A percentile compares a stretch with the other conserved stretches of the same genome.
Evolutionary conservation across 2,797 vertebrate genomes (phyloP).

Genomic region (Acanthornis magna): DNA sequence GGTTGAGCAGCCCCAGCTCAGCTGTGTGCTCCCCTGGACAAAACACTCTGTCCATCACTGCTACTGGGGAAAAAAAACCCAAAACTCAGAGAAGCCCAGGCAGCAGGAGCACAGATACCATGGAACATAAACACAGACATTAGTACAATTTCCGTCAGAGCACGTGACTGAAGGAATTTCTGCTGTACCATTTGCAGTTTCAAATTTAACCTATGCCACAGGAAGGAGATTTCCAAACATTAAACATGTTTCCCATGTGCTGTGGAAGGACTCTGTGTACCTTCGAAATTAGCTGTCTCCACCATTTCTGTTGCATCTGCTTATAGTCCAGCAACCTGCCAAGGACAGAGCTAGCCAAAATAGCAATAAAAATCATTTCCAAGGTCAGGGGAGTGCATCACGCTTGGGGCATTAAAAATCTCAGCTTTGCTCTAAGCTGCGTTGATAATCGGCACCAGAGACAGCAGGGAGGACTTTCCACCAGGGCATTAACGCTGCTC

Average conservation of each 20-base stretch:
- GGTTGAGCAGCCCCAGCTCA: not conserved
- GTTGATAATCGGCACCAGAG: not conserved
- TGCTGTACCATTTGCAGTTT: too few species aligned
- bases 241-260: not conserved
- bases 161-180: not conserved
- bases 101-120: not conserved
- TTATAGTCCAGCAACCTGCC: not conserved
- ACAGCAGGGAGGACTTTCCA: not conserved
- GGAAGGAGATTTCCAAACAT: not conserved
- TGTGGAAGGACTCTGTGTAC: not conserved
- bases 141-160: not conserved
- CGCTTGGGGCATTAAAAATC: not conserved
- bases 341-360: not conserved
- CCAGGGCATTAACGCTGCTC: not conserved
- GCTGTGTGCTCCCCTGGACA: not conserved
- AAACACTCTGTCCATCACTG: not conserved
- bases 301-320: not conserved
- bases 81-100: not conserved
- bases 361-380: not conserved
- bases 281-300: not conserved
- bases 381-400: not conserved
- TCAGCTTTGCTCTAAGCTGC: not conserved
- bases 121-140: accelerated
- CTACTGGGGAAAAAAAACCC: not conserved
- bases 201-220: not conserved